Evolutionary conservation across 1,140 invertebrate species (phyloP).

Genomic region (Bombus breviceps): DNA sequence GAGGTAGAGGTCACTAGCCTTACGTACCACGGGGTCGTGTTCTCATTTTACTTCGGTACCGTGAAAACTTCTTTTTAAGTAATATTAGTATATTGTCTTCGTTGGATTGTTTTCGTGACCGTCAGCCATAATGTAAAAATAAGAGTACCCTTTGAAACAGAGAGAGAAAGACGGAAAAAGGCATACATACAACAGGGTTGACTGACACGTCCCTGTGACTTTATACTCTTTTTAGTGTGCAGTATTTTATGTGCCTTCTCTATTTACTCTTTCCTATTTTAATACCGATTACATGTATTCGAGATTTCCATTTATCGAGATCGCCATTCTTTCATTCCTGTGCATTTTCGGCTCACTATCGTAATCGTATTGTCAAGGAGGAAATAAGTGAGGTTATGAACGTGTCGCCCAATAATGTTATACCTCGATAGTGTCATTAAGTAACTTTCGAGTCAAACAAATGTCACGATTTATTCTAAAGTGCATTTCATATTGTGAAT

Average conservation of each 20-base stretch:
- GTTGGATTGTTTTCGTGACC: constrained; percentile 33
- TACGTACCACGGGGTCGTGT: constrained; percentile 48
- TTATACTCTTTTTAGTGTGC: constrained; percentile 24
- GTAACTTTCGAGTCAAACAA: constrained; percentile 23
- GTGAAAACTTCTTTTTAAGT: constrained; percentile 40
- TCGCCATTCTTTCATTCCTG: background rate
- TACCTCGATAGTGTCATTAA: constrained; percentile 40
- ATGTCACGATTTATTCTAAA: constrained; percentile 20
- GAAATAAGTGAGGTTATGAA: constrained; percentile 56
- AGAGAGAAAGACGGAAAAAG: background rate
- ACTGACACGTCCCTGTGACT: constrained; percentile 44
- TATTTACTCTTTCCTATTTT: background rate
- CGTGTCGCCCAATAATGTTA: constrained; percentile 47
- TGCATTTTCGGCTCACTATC: constrained; percentile 1
- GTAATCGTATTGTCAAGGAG: constrained; percentile 24
- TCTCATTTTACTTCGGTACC: constrained; percentile 48
- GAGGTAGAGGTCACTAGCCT: constrained; percentile 66
- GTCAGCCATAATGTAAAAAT: constrained; percentile 33
- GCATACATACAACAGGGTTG: constrained; percentile 30
- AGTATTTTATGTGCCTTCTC: constrained; percentile 25
- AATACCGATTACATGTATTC: background rate
- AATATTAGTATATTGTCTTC: constrained; percentile 4
- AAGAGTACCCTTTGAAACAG: constrained; percentile 3
- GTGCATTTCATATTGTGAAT: constrained; percentile 18
- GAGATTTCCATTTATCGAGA: no score